These are phyloP conservation scores for Ptilorrhoa leucosticta DNA, from an alignment of 2,113 vertebrate species.

Conservation along the genomic window DNA sequence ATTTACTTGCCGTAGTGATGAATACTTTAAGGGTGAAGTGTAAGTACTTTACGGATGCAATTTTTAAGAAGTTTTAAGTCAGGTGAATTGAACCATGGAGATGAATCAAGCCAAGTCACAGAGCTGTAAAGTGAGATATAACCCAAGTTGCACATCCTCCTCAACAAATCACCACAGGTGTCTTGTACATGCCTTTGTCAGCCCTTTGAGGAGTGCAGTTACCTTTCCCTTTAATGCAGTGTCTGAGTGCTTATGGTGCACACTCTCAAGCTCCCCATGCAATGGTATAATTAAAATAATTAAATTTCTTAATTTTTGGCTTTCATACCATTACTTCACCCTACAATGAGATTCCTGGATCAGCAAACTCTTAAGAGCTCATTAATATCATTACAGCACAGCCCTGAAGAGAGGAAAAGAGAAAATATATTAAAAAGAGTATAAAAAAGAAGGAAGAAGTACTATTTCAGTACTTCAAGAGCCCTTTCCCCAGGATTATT, in stretches of 20 bases:
- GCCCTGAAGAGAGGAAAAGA: neutral
- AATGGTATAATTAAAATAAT: neutral
- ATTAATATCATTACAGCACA: neutral
- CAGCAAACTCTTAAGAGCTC: neutral
- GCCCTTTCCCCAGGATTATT: neutral
- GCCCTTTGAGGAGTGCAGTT: neutral
- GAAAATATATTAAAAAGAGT: neutral
- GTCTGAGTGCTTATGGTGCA: neutral
- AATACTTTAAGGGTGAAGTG: neutral
- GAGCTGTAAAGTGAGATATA: neutral
- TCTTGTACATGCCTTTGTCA: neutral
- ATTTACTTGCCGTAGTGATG: neutral
- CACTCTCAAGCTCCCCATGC: neutral
- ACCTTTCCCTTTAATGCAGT: neutral
- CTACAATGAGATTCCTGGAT: neutral
- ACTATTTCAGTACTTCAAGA: neutral
- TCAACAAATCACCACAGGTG: neutral
- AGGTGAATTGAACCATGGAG: neutral
- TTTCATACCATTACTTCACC: neutral
- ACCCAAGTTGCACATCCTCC: neutral
- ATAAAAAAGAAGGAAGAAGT: neutral
- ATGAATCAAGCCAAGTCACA: neutral
- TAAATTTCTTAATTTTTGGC: neutral
- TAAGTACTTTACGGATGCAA: neutral
- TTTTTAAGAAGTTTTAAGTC: neutral